A percentile compares a stretch with the other conserved stretches of the same genome.
Evolutionary conservation across 1,140 invertebrate genomes (phyloP).

Genomic region (Zophobas morio): DNA sequence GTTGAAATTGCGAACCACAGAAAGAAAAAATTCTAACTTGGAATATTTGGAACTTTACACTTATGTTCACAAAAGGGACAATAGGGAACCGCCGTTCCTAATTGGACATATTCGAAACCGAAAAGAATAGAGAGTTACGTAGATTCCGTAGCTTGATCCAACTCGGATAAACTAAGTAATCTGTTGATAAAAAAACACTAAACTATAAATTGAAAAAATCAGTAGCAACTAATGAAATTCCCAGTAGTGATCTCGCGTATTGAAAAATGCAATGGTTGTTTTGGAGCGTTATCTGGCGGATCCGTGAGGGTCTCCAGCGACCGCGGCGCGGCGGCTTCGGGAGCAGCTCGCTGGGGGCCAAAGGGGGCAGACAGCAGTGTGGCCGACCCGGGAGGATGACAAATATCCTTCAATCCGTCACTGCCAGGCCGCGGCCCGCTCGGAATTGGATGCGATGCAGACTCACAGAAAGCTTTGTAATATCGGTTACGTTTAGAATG

Average conservation of each 20-base stretch:
- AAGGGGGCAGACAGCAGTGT: conserved; percentile 62
- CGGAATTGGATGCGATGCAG: conserved; percentile 69
- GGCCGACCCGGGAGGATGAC: conserved; percentile 67
- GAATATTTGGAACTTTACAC: no score
- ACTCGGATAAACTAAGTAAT: no score
- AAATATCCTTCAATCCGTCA: conserved; percentile 68
- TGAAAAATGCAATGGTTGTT: conserved; percentile 65
- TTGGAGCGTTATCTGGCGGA: conserved; percentile 59
- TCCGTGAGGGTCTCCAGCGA: conserved; percentile 54
- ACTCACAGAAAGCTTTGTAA: conserved; percentile 69
- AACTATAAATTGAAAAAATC: conserved; percentile 38
- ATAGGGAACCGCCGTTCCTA: no score
- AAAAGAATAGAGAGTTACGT: no score
- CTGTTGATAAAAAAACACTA: no score
- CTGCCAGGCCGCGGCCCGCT: conserved; percentile 67
- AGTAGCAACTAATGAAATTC: conserved; percentile 56
- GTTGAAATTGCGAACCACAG: no score
- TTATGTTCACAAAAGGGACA: no score
- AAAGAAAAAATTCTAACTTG: no score
- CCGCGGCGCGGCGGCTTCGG: conserved; percentile 43
- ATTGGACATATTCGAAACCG: no score
- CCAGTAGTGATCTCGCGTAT: conserved; percentile 56
- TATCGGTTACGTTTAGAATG: conserved; percentile 64
- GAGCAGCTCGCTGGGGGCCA: conserved; percentile 44
- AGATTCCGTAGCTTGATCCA: no score